Conservation (phyloP, 64 coral and sea anemone species). For the Acropora tenuis region DNA sequence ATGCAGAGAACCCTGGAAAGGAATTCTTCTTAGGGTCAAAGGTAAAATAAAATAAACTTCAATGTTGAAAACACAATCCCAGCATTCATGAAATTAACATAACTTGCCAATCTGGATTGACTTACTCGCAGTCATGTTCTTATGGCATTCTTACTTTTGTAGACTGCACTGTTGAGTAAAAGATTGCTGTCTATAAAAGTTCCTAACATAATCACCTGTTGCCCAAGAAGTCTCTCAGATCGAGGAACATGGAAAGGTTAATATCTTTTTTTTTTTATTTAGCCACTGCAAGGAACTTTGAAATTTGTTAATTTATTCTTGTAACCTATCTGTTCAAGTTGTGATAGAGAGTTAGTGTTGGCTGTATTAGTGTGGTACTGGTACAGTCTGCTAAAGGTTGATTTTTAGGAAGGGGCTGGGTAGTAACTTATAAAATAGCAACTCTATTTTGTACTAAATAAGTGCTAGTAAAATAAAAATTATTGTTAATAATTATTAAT, state of each 20-base stretch:
- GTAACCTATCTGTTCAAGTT: background rate
- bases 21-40: constrained; percentile 45
- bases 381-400: background rate
- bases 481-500: background rate
- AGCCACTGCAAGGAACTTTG: background rate
- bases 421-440: background rate
- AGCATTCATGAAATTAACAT: background rate
- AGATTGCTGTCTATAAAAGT: constrained; percentile 62
- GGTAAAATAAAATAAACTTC: constrained; percentile 2
- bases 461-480: background rate
- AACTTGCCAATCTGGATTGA: background rate
- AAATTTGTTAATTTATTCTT: background rate
- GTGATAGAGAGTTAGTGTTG: background rate
- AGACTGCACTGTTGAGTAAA: constrained; percentile 51
- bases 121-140: background rate
- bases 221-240: constrained; percentile 41
- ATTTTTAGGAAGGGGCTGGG: background rate
- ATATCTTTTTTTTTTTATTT: background rate
- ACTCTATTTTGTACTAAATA: background rate
- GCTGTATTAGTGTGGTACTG: background rate
- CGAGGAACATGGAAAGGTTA: constrained; percentile 63
- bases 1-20: constrained; percentile 21
- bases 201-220: constrained; percentile 52
- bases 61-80: background rate
- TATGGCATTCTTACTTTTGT: background rate